These are phyloP conservation scores for Sebastes nivosus DNA, from an alignment of 2,797 vertebrate species.

Conservation along the genomic window DNA sequence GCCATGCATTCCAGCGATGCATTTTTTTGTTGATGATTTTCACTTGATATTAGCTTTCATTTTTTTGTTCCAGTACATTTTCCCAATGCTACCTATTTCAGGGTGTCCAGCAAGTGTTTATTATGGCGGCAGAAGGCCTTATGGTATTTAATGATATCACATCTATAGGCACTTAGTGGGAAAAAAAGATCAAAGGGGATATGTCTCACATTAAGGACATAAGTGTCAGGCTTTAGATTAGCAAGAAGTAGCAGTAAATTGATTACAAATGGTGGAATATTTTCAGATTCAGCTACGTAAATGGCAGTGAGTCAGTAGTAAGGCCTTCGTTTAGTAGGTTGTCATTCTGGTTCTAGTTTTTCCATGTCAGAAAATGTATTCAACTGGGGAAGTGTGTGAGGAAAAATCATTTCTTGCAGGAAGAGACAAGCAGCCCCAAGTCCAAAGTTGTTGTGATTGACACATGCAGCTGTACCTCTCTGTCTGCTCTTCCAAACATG, in stretches of 20 bases:
- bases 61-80: background rate
- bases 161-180: background rate
- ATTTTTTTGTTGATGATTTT: background rate
- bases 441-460: background rate
- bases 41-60: background rate
- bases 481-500: background rate
- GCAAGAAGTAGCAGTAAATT: background rate
- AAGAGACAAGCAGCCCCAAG: background rate
- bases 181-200: background rate
- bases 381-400: background rate
- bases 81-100: background rate
- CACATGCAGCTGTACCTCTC: background rate
- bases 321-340: background rate
- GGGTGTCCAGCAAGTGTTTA: no score
- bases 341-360: background rate
- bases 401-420: background rate
- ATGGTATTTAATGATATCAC: background rate
- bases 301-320: background rate
- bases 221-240: background rate
- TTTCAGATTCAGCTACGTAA: background rate
- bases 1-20: background rate
- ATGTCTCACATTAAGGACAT: background rate
- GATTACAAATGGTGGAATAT: background rate
- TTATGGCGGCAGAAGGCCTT: background rate
- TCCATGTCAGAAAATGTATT: background rate